phyloP scores from a whole-genome alignment of 2,797 vertebrate species.

The Aselliscus stoliczkanus region DNA sequence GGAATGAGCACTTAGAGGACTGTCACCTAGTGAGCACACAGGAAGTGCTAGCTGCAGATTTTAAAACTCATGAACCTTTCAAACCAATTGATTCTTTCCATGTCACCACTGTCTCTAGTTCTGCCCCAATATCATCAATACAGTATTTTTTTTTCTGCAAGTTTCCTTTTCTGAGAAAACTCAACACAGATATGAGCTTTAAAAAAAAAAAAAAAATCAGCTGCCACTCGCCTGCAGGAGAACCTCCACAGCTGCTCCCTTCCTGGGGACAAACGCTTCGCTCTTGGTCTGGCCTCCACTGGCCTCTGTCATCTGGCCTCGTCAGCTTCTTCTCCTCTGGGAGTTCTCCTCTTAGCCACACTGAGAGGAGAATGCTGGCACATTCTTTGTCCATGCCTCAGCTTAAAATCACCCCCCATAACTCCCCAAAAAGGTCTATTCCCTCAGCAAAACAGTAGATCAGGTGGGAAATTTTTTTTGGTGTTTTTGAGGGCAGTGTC shows the following conservation, averaged over 20 bases:
- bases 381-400: not conserved
- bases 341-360: not conserved
- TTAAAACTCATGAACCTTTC: no score
- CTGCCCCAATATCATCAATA: not conserved
- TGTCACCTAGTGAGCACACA: fast-evolving
- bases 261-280: no score
- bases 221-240: fast-evolving
- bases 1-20: fast-evolving
- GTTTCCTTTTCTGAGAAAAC: not conserved
- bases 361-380: fast-evolving
- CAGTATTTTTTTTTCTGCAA: not conserved
- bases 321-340: fast-evolving
- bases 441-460: not conserved
- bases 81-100: fast-evolving
- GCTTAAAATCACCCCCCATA: no score
- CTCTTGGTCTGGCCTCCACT: not conserved
- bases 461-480: not conserved
- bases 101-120: not conserved
- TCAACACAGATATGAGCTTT: not conserved
- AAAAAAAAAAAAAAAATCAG: not conserved
- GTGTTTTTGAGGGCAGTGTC: no score
- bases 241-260: no score
- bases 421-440: not conserved
- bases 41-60: not conserved
- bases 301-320: fast-evolving